Base-by-base conservation (phyloP, 2,797 vertebrate species). In the Craterocephalus amniculus region DNA sequence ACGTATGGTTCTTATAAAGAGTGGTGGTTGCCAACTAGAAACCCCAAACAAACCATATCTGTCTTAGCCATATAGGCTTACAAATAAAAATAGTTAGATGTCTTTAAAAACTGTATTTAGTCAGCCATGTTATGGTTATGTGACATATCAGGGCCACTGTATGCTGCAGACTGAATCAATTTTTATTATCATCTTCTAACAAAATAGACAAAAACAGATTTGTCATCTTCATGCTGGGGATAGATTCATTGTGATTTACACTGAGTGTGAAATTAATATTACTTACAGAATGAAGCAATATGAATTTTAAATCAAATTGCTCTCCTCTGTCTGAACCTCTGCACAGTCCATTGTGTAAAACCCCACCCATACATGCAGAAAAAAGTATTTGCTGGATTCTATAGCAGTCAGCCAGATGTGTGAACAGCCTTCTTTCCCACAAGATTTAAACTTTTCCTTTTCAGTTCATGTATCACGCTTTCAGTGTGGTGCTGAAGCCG, bases 401-500 rank as follows among this genome's bases (percentile, higher is more conserved):
- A 74, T 71, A 79, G 79, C 79, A 84, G 72, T 84, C 81, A 65
- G 72, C 85, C 87, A 89, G 87, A 91, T 92, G 89, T 91, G 88
- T 89, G 86, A 90, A 89, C 89, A 86, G 84, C 60, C 84, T 78
- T 83, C 63, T 86, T 79, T 80, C 86, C 83, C 86, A 83, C 80
- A 88, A 86, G 67, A 87, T 70, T 88, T 79, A 67, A 81, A 84
- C 81, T 83, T 85, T 81, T 87, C 77, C 75, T 77, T 75, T 85
- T 63, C 74, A 88, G 83, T 84, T 88, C 80, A 83, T 68, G 83
- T 67, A 80, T 85, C 61, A 57, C 71, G 83, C 65, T 83, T 78
- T 83, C 76, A 70, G 83, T 84, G 83, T 31, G 86, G 74, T 43
- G 26, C 74, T 49, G 79, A 79, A 81, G 80, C 73, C 52, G 65